Base-by-base conservation (phyloP, 2,113 vertebrate genomes). In the Hoplias malabaricus region DNA sequence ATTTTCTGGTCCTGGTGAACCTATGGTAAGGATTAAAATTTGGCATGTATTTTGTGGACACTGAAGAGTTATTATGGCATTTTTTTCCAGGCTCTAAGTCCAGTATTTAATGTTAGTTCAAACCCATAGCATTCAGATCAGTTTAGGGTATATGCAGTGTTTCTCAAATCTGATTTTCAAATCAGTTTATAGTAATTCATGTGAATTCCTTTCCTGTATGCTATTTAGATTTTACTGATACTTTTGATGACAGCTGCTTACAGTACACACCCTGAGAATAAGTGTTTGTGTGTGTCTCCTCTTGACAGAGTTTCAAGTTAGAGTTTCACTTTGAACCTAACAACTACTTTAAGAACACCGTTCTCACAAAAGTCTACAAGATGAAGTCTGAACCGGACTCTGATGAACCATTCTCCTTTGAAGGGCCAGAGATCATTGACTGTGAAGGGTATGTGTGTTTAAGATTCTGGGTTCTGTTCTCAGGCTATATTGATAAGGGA, bases 281-380 rank as follows among this genome's bases (percentile, higher is more conserved):
- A 13, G 1, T 43, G 38, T 74, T 48, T 56, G 13, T 77, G 5
- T 6, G 12, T 75, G 23, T 33, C 0, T 75, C 1, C 21, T 31
- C 25, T 84, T 68, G 13, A 1, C 77, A 99, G 98, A 96, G 95
- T 91, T 99, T 99, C 83, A 95, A 95, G 57, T 90, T 99, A 93
- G 96, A 98, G 90, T 99, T 99, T 90, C 93, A 96, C 91, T 99
- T 99, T 62, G 97, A 95, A 83, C 90, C 96, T 75, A 99, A 99
- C 61, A 93, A 95, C 79, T 98, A 94, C 93, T 99, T 99, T 59
- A 94, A 93, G 89, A 99, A 99, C 71, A 79, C 94, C 33, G 87
- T 98, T 78, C 93, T 99, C 90, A 97, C 96, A 31, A 99, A 99
- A 90, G 95, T 95, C 0, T 99, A 99, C 92, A 98, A 96, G 92